Base-by-base conservation (phyloP, 2,797 vertebrate species). In the Rallus crepitans region DNA sequence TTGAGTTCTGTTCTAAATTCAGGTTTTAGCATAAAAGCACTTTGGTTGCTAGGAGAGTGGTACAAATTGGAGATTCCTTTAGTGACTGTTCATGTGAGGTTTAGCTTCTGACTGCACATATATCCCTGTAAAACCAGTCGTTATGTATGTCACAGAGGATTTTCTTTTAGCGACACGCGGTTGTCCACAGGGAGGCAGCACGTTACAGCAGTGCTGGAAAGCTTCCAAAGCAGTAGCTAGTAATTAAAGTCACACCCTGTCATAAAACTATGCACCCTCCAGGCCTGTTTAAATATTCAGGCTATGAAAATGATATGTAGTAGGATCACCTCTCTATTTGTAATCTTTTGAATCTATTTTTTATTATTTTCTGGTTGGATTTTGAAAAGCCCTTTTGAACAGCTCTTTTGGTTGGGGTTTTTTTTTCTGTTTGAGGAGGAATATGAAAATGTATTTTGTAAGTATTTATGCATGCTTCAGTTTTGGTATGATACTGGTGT, bases 231-330 rank as follows among this genome's bases (percentile, higher is more conserved):
- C 37, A 90, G 64, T 71, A 92, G 7, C 50, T 72, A 39, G 24
- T 83, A 89, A 88, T 82, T 89, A 40, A 87, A 93, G 87, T 87
- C 87, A 93, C 63, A 52, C 91, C 82, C 48, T 90, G 31, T 65
- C 66, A 73, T 40, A 73, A 86, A 90, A 85, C 28, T 84, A 12
- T 68, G 59, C 47, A 47, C 80, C 95, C 61, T 90, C 40, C 35
- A 56, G 92, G 68, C 69, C 61, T 78, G n/a, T 71, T 85, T 87
- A 87, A 89, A 94, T 85, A 91, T 69, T 71, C 61, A 82, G 61
- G 50, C 68, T 87, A 11, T 2, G 6, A 71, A 96, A 85, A 35
- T 15, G 23, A 53, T 28, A 56, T 0, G 3, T 12, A 27, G 23
- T 25, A 42, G 59, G 45, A 53, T 45, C 1, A 6, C 2, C 21